Percentiles rank a stretch among this genome's conserved stretches.
Evolutionary conservation across 2,888 invertebrate genomes (phyloP).

Genomic region (Drosophila formosana): DNA sequence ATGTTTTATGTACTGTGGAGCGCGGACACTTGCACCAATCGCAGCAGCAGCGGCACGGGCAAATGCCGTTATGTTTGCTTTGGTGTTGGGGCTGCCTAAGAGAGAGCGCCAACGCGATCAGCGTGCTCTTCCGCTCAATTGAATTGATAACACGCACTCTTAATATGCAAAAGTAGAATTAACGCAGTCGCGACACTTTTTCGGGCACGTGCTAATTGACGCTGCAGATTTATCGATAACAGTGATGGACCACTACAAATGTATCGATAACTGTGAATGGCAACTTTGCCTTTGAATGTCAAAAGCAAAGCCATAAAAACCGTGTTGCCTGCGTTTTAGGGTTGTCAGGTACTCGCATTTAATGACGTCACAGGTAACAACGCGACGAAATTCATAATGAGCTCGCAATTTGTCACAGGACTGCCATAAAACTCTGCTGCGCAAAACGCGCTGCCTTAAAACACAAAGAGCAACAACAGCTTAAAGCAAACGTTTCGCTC

Average conservation of each 20-base stretch:
- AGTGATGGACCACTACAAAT: background rate
- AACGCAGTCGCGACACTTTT: background rate
- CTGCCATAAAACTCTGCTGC: constrained; percentile 1
- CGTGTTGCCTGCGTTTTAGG: background rate
- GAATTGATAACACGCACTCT: background rate
- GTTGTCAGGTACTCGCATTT: constrained; percentile 17
- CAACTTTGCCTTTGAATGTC: background rate
- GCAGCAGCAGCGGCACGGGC: constrained; percentile 27
- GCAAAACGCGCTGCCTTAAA: background rate
- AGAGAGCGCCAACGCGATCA: constrained; percentile 24
- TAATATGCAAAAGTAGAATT: background rate
- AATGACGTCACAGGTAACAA: constrained; percentile 32
- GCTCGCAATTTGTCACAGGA: constrained; percentile 21
- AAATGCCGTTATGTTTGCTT: constrained; percentile 71
- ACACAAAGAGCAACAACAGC: background rate
- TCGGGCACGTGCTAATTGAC: background rate
- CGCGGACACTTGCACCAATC: constrained; percentile 80
- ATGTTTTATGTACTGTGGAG: constrained; percentile 66
- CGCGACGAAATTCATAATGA: constrained; percentile 15
- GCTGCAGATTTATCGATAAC: constrained; percentile 5
- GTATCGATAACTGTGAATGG: constrained; percentile 16
- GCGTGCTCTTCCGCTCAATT: background rate
- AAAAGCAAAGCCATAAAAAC: background rate
- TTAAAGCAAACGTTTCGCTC: constrained; percentile 12
- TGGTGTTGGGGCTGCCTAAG: constrained; percentile 22